These are phyloP conservation scores for Strix aluco DNA, from an alignment of 2,113 vertebrate species.

Conservation along the genomic window DNA sequence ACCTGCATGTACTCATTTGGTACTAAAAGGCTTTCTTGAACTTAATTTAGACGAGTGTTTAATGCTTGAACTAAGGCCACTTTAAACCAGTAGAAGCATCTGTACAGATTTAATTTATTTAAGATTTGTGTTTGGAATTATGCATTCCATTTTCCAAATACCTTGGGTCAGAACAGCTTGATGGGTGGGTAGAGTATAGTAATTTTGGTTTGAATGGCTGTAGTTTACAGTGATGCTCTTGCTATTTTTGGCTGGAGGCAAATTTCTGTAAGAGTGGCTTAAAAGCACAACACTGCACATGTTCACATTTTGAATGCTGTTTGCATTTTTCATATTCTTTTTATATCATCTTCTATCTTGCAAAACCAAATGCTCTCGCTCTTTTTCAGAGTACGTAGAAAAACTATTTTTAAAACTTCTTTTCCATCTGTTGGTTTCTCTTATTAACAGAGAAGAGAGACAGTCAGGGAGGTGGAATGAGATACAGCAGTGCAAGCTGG, in stretches of 20 bases:
- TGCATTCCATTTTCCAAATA: not conserved
- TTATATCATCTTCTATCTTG: conserved; percentile 32
- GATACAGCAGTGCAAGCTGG: not conserved
- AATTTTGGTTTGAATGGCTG: conserved; percentile 45
- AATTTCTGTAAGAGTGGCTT: conserved; percentile 19
- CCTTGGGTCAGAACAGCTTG: not conserved
- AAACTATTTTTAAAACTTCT: conserved; percentile 47
- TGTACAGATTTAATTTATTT: not conserved
- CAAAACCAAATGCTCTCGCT: conserved; percentile 33
- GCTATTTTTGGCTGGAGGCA: conserved; percentile 28
- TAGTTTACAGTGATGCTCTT: conserved; percentile 30
- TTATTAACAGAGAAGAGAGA: conserved; percentile 41
- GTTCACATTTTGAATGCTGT: conserved; percentile 26
- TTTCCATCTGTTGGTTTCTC: conserved; percentile 54
- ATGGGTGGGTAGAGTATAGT: not conserved
- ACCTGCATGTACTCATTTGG: not conserved
- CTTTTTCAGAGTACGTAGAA: not conserved
- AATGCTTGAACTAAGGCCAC: not conserved
- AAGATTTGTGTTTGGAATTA: not conserved
- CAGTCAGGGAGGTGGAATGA: not conserved
- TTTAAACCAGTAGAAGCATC: not conserved
- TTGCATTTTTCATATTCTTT: conserved; percentile 50
- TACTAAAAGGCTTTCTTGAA: not conserved
- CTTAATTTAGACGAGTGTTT: not conserved
- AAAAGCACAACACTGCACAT: conserved; percentile 8